Evolutionary conservation across 2,888 invertebrate species (phyloP), one percentile per base, ranked within the genome.

Genomic region (Oasisia sp.): DNA sequence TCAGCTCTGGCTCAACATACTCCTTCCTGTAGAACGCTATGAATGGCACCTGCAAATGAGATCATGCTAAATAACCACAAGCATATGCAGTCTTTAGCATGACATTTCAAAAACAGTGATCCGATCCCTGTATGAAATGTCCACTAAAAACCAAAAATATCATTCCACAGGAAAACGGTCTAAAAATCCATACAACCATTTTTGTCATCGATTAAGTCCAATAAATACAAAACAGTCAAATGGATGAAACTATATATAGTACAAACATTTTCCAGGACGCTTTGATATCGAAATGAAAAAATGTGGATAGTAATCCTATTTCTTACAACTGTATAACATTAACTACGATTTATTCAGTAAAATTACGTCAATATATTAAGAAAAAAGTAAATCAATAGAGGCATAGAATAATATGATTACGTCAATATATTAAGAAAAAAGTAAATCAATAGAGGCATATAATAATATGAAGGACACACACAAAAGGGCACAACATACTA

Each of bases 11-110:
- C 95, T 98, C 98, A 0, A 99, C 98, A 95, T 99, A 99, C 96
- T 99, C 99, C 96, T 99, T 99, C 45, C 99, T 97, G 96, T 99
- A 99, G 96, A 99, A 99, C 0, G 99, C 99, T 95, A 99, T 99
- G 96, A 99, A 99, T 0, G 99, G 99, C 90, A 99, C 99, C 96
- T 96, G 93, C 19, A 95, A 74, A 74, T 27, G 12, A 44, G 32
- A 32, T n/a, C n/a, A 91, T 12, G 38, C 8, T 32, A 89, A 4
- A 89, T 32, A 89, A 0, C 89, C 89, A 32, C 32, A 89, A 89
- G 11, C 32, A 2, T 27, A 89, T 11, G 19, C 32, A 89, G 11
- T 14, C 89, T 14, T 89, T 11, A 89, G 32, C 89, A 89, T 32
- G 19, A 89, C 11, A 14, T 50, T 50, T 50, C 50, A 7, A 2